Evolutionary conservation across 1,140 invertebrate species (phyloP), one percentile per base, ranked within the genome.

Genomic region (Bombus haemorrhoidalis): DNA sequence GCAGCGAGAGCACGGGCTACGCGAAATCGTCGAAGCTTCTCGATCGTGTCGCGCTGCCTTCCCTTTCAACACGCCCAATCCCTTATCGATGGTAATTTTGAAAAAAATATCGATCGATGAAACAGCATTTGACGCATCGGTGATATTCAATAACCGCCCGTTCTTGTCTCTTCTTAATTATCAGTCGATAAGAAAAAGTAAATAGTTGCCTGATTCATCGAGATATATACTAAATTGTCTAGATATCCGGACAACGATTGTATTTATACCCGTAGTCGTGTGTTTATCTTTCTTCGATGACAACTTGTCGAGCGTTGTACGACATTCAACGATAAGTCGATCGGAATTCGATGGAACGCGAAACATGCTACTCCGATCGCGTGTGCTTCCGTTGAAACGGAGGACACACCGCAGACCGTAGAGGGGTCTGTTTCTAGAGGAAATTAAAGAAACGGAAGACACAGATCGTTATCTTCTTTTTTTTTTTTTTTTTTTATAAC

Each of bases 191-290:
- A 53, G 47, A 22, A 22, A 53, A 53, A 75, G 90, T 87, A 85
- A 87, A 74, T 39, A 18, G 22, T 10, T 13, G 64, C 9, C n/a
- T 90, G 86, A 90, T 25, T 87, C 89, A 89, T 64, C 68, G 1
- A 28, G 18, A 25, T 25, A 47, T 57, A 18, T 32, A 39, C 74
- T 62, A 68, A 76, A 74, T 34, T 0, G 4, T 12, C 9, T 25
- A 25, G 12, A 28, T 41, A 59, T 15, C 1, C 28, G 6, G 13
- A 28, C 8, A 34, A 83, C 37, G n/a, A 77, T 47, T 43, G 47
- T 81, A 28, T 86, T 79, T 81, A 32, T 53, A 59, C 32, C 32
- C 6, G 13, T 69, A 4, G n/a, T 25, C 22, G 9, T 28, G 13
- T 57, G 43, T 68, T 53, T 77, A 41, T 68, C 37, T 57, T 10